Base-by-base conservation (phyloP, 2,113 vertebrate genomes). In the Scophthalmus maximus region DNA sequence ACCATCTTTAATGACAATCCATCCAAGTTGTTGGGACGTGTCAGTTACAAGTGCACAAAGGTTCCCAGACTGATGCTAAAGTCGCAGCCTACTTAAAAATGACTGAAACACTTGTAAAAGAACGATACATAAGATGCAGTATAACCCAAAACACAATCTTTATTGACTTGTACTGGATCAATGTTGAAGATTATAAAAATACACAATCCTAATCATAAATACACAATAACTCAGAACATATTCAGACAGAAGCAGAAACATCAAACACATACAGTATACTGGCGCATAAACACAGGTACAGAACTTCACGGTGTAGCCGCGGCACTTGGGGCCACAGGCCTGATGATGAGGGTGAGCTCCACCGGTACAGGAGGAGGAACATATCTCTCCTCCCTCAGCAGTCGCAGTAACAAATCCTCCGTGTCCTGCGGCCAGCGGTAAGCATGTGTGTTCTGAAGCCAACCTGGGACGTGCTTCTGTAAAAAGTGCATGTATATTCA, bases 371-470 rank as follows among this genome's bases (percentile, higher is more conserved):
- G 95, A 77, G 96, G 95, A 92, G 89, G 94, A 92, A 94, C 38
- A 0, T 95, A 96, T 26, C 94, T 93, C 68, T 97, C 96, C 85
- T 95, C 94, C 66, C 95, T 78, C 75, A 96, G 91, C 22, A 98
- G 89, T n/a, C 95, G 91, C 81, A 97, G 63, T 11, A 97, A 90
- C 77, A 98, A 91, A 72, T 95, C 95, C 82, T 96, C 94, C 22
- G 91, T 93, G 65, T 97, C 94, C 78, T 84, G 91, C 0, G 96
- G 96, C 96, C 96, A 98, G 65, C 87, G 93, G 77, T 96, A 97
- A 58, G 96, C 62, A 10, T 87, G 90, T 4, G 96, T 98, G 91
- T 96, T 97, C 92, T 95, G 95, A 25, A 98, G 95, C 96, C 96
- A 98, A 40, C 88, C 87, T 40, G 96, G 96, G 60, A 97, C 94